Evolutionary conservation across 1,140 invertebrate genomes (phyloP), one percentile per base, ranked within the genome.

Genomic region (Penaeus japonicus): DNA sequence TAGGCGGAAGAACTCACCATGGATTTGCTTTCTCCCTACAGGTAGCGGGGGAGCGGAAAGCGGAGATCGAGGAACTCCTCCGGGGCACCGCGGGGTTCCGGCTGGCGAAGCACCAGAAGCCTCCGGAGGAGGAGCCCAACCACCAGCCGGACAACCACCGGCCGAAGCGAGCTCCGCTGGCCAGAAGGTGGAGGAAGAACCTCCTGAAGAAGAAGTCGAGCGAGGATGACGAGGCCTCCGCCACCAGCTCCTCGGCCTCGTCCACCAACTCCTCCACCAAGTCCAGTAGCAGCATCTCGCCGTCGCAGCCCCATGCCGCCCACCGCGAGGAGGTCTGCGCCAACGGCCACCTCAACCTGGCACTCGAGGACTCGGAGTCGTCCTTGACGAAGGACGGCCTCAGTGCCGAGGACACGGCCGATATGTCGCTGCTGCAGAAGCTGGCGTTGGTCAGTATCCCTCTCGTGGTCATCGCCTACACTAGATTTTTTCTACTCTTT

Each of bases 361-460:
- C n/a, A 24, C 24, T 55, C 2, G 55, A 53, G 24, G 82, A 84
- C 32, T 20, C 32, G 20, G 47, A 78, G 65, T n/a, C 54, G 7
- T 24, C 47, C 27, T 18, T 82, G 18, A 15, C 86, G n/a, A 78
- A 82, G 18, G 85, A 87, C 54, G 35, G 55, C n/a, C 62, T 73
- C 79, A 91, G 89, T 90, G 87, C 77, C 89, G 91, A 90, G 78
- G 89, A 59, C 78, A 91, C 92, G 54, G 92, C 93, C 73, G 93
- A 94, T 84, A 94, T 94, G 93, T 94, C 94, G 22, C 91, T 95
- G 89, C 92, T 95, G 54, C 95, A 95, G 92, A 94, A 94, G 91
- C 92, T 95, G 89, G 94, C 94, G 84, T 93, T 95, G 93, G 94
- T 95, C 93, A 94, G 94, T 94, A 91, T 17, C n/a, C 12, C 54